Percentiles rank a stretch among this genome's conserved stretches.
Evolutionary conservation across 2,797 vertebrate species (phyloP).

Genomic region (Chanos chanos): DNA sequence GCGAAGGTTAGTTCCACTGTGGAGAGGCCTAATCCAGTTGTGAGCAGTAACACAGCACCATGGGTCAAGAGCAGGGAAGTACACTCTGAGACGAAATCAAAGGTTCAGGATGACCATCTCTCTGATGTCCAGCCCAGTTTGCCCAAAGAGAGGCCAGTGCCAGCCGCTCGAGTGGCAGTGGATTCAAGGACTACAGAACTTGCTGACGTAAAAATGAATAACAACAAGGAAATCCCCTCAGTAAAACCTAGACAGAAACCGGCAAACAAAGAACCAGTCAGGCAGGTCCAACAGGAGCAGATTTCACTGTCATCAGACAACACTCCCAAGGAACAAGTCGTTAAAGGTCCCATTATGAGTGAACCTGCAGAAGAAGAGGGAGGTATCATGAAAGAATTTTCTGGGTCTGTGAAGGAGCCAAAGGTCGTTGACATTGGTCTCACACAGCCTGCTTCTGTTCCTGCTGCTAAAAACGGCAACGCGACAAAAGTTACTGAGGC

Average conservation of each 20-base stretch:
- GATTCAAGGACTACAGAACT: constrained; percentile 24
- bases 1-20: constrained; percentile 24
- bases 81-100: background rate
- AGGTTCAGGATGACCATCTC: background rate
- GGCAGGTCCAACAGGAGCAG: constrained; percentile 34
- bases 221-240: constrained; percentile 52
- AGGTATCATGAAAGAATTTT: background rate
- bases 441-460: background rate
- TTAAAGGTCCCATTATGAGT: background rate
- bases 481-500: background rate
- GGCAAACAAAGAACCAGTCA: constrained; percentile 39
- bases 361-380: background rate
- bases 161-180: constrained; percentile 29
- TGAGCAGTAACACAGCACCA: constrained; percentile 9
- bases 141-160: constrained; percentile 32
- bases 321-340: constrained; percentile 1
- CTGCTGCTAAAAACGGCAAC: constrained; percentile 3
- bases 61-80: background rate
- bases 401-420: background rate
- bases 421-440: background rate
- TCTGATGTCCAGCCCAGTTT: constrained; percentile 4
- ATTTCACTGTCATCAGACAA: background rate
- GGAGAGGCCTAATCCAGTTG: constrained; percentile 23
- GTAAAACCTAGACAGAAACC: constrained; percentile 66
- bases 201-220: too few relatives aligned